phyloP scores from a whole-genome alignment of 2,888 invertebrate genomes.

The Lordiphosa andalusiaca region DNA sequence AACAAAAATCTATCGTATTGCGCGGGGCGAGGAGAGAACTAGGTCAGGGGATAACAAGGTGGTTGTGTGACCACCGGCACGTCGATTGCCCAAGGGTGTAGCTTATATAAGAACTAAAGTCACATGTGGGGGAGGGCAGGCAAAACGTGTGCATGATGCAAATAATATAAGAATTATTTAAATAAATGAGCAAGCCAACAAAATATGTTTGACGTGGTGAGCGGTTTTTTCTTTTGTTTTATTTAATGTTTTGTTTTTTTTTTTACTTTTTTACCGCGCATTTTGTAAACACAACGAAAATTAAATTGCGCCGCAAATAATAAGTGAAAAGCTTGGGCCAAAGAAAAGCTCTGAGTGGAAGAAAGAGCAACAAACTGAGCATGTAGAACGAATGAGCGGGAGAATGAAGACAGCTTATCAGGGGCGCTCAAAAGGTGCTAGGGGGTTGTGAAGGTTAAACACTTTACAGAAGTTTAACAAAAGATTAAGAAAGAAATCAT shows the following conservation, averaged over 20 bases:
- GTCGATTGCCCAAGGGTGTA: slow-evolving; percentile 7
- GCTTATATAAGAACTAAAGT: slow-evolving; percentile 11
- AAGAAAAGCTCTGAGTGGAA: not conserved
- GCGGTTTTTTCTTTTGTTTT: slow-evolving; percentile 23
- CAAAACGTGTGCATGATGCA: slow-evolving; percentile 44
- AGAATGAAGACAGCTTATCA: not conserved
- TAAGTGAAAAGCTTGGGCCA: slow-evolving; percentile 25
- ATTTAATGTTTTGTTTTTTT: slow-evolving; percentile 16
- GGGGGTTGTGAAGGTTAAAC: too few relatives aligned
- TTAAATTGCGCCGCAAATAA: slow-evolving; percentile 68
- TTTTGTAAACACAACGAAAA: slow-evolving; percentile 64
- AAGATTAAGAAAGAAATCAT: too few relatives aligned
- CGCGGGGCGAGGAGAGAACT: slow-evolving; percentile 18
- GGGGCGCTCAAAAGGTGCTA: too few relatives aligned
- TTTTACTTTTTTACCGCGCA: slow-evolving; percentile 66
- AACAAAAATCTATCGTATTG: slow-evolving; percentile 6
- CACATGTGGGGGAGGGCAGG: slow-evolving; percentile 9
- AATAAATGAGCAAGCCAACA: slow-evolving; percentile 44
- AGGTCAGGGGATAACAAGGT: slow-evolving; percentile 25
- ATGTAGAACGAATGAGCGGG: not conserved
- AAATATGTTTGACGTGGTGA: slow-evolving; percentile 55
- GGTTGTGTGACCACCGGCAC: slow-evolving; percentile 17
- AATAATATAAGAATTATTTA: slow-evolving; percentile 39
- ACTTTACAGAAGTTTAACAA: too few relatives aligned
- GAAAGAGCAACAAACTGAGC: slow-evolving; percentile 10